Conservation (phyloP, 2,113 vertebrate genomes). For the Cyrtonyx montezumae region DNA sequence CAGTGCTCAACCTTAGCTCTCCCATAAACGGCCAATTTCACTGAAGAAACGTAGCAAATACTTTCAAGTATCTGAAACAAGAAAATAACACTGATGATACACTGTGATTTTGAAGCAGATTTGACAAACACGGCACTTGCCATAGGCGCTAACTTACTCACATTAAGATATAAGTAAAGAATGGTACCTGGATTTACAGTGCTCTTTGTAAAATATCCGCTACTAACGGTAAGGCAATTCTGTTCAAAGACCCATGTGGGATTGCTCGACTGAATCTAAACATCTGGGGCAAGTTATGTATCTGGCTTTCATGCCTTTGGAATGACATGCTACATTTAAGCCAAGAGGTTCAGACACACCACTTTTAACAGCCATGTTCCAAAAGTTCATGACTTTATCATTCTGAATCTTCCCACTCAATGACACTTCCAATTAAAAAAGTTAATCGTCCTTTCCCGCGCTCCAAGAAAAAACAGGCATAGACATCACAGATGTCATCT, state of each 20-base stretch:
- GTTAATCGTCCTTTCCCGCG: not conserved
- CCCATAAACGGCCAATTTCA: constrained; percentile 29
- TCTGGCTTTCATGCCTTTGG: constrained; percentile 42
- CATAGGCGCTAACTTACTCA: not conserved
- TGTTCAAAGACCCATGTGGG: not conserved
- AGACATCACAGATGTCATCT: not conserved
- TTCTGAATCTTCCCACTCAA: not conserved
- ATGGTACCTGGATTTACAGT: not conserved
- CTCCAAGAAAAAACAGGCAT: not conserved
- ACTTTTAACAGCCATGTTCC: constrained; percentile 38
- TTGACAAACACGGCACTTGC: not conserved
- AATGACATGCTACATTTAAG: constrained; percentile 17
- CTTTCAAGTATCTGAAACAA: not conserved
- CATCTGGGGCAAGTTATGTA: constrained; percentile 51
- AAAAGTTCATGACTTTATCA: not conserved
- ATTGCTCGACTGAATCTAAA: not conserved
- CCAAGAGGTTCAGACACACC: constrained; percentile 10
- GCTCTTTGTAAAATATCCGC: not conserved
- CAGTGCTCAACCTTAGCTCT: not conserved
- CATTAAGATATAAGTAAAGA: not conserved
- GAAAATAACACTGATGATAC: not conserved
- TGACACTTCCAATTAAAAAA: not conserved
- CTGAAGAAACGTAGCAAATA: not conserved
- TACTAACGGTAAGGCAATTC: not conserved
- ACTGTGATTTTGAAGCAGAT: not conserved